These are phyloP conservation scores for Hexactinellida sp. DNA, from an alignment of 37 sponge, comb jelly and placozoan species.

Conservation along the genomic window DNA sequence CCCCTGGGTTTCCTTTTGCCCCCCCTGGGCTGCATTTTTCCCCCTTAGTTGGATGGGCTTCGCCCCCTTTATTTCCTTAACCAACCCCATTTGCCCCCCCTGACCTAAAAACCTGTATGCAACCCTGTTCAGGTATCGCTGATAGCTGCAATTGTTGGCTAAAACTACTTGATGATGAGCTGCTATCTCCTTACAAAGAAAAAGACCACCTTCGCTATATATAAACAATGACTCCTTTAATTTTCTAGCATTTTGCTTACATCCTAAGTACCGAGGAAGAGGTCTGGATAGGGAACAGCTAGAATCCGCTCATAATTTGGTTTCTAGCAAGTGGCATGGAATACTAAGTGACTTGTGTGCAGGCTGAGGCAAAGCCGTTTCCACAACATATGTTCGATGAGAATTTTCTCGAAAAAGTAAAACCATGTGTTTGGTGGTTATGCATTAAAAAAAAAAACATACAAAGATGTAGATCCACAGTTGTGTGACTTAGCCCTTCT, in stretches of 20 bases:
- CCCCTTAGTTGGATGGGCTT: no score
- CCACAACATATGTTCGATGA: slow-evolving; percentile 3
- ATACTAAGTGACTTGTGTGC: no score
- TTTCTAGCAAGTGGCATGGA: slow-evolving; percentile 14
- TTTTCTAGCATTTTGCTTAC: neutral
- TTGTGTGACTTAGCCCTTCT: neutral
- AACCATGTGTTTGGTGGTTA: neutral
- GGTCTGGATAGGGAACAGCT: neutral
- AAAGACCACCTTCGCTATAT: neutral
- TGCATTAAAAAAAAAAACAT: no score
- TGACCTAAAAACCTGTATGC: no score
- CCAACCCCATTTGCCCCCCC: no score
- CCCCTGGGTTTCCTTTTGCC: no score
- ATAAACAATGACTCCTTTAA: slow-evolving; percentile 14
- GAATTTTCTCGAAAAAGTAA: neutral
- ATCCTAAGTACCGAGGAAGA: slow-evolving; percentile 6
- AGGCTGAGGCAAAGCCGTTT: no score
- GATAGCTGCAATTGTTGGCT: neutral
- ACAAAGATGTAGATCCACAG: neutral
- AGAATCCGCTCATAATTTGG: neutral
- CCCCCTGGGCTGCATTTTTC: no score
- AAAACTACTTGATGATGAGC: neutral
- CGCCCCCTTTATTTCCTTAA: no score
- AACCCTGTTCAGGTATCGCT: no score
- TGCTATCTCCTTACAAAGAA: neutral